Percentiles rank a stretch among this genome's conserved stretches.
Conservation (phyloP, 2,113 vertebrate species). For the Morone saxatilis region DNA sequence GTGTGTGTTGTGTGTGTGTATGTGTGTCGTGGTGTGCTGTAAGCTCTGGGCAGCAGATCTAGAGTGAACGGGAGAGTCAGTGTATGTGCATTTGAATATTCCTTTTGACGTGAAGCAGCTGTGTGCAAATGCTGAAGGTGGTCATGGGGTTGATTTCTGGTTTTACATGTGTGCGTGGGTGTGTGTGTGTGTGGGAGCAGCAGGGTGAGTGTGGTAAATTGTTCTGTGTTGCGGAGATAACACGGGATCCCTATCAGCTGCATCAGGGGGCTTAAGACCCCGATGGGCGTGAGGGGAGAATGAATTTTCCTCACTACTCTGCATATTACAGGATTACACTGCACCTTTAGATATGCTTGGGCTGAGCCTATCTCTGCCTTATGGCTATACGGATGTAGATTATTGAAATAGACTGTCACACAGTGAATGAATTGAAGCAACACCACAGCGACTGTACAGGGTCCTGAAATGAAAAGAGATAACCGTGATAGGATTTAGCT, state of each 20-base stretch:
- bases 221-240: conserved; percentile 84
- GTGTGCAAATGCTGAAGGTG: conserved; percentile 71
- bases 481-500: conserved; percentile 55
- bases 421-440: conserved; percentile 56
- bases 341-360: conserved; percentile 80
- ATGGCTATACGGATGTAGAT: conserved; percentile 69
- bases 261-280: conserved; percentile 82
- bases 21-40: not conserved
- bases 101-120: conserved; percentile 62
- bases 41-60: not conserved
- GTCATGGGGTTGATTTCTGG: conserved; percentile 50
- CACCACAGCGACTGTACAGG: conserved; percentile 26
- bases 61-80: conserved; percentile 7
- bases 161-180: conserved; percentile 26
- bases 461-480: conserved; percentile 61
- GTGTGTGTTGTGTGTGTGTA: not conserved
- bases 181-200: conserved; percentile 13
- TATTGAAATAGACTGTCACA: conserved; percentile 71
- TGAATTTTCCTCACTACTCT: conserved; percentile 81
- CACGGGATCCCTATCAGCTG: conserved; percentile 80
- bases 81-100: conserved; percentile 59
- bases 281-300: conserved; percentile 76
- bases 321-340: conserved; percentile 86
- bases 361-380: conserved; percentile 75
- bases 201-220: conserved; percentile 75